Evolutionary conservation across 2,797 vertebrate genomes (phyloP).

Genomic region (Poecile montanus): DNA sequence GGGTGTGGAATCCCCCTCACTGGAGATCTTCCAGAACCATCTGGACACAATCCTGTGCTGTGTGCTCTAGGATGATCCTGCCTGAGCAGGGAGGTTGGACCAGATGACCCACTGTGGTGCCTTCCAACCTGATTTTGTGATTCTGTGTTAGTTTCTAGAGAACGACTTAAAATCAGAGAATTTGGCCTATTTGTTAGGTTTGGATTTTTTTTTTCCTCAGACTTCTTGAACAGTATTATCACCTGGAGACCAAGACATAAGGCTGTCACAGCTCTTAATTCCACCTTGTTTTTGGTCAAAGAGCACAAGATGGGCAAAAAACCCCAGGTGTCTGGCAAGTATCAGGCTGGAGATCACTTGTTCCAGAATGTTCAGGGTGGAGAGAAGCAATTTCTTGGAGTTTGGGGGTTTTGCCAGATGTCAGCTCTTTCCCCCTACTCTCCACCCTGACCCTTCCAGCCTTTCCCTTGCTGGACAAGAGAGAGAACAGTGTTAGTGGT

Average conservation of each 20-base stretch:
- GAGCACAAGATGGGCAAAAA: background rate
- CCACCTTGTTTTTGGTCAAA: background rate
- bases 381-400: background rate
- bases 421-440: rapidly evolving
- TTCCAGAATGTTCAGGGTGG: background rate
- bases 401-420: background rate
- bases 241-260: background rate
- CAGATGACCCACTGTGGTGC: background rate
- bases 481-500: background rate
- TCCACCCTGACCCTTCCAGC: background rate
- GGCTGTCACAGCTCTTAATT: background rate
- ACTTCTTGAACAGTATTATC: background rate
- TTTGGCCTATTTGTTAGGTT: background rate
- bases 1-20: background rate
- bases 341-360: background rate
- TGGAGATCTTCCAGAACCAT: background rate
- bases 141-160: background rate
- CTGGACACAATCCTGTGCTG: background rate
- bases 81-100: background rate
- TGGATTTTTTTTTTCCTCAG: background rate
- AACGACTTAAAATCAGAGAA: background rate
- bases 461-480: background rate
- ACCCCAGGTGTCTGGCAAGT: background rate
- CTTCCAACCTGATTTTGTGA: background rate
- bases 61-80: background rate